phyloP scores from a whole-genome alignment of 1,140 invertebrate species.

The Nixonia krombeini region DNA sequence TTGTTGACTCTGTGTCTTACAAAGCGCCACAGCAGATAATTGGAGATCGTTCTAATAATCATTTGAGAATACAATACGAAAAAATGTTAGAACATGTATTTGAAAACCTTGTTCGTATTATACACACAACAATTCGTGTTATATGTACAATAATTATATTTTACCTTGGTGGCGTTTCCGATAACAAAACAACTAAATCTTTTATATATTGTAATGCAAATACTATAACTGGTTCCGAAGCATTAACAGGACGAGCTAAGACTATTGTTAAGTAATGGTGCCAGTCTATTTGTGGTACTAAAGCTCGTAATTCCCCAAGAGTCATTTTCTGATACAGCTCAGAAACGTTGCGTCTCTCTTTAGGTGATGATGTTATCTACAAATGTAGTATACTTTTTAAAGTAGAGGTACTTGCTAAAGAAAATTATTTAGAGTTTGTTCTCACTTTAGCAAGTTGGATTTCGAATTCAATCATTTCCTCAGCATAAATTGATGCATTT shows the following conservation, averaged over 20 bases:
- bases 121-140: too few relatives aligned
- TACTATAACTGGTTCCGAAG: constrained; percentile 79
- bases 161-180: constrained; percentile 64
- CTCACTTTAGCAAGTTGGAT: constrained; percentile 80
- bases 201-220: constrained; percentile 81
- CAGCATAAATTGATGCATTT: constrained; percentile 76
- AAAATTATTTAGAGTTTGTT: too few relatives aligned
- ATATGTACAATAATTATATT: too few relatives aligned
- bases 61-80: too few relatives aligned
- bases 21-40: constrained; percentile 90
- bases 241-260: constrained; percentile 74
- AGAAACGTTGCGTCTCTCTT: constrained; percentile 85
- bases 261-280: constrained; percentile 80
- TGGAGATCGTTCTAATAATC: constrained; percentile 73
- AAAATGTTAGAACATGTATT: too few relatives aligned
- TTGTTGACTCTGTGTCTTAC: constrained; percentile 89
- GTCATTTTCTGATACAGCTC: constrained; percentile 86
- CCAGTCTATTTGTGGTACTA: constrained; percentile 87
- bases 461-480: constrained; percentile 88
- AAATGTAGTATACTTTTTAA: neutral
- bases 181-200: constrained; percentile 68
- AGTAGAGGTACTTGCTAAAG: too few relatives aligned
- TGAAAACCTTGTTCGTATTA: too few relatives aligned
- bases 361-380: constrained; percentile 85
- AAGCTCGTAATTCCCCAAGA: constrained; percentile 76